Evolutionary conservation across 2,888 invertebrate species (phyloP).

Genomic region (Drosophila suboccidentalis): DNA sequence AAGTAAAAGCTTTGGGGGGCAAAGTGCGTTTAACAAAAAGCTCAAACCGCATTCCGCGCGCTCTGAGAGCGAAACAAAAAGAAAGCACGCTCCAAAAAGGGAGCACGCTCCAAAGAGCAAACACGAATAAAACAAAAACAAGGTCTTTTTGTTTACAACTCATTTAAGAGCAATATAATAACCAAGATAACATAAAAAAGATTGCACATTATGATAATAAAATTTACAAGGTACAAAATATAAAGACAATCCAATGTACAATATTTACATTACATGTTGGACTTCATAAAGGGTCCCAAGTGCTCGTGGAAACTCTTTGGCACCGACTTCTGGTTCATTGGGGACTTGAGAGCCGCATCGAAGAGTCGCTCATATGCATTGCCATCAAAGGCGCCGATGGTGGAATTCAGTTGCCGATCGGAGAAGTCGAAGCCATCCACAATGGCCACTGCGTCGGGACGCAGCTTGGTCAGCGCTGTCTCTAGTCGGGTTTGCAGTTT

Average conservation of each 20-base stretch:
- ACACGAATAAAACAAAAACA: not conserved
- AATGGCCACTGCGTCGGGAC: constrained; percentile 95
- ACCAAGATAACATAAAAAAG: constrained; percentile 4
- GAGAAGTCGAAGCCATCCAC: constrained; percentile 96
- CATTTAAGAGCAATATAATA: constrained; percentile 17
- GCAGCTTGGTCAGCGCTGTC: constrained; percentile 89
- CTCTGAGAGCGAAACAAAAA: constrained; percentile 5
- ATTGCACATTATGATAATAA: constrained; percentile 1
- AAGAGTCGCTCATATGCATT: constrained; percentile 93
- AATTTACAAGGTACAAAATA: not conserved
- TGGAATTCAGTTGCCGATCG: constrained; percentile 91
- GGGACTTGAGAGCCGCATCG: constrained; percentile 92
- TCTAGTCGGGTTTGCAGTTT: constrained; percentile 90
- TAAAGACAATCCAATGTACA: not conserved
- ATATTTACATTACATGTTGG: constrained; percentile 84
- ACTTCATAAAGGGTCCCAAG: constrained; percentile 89
- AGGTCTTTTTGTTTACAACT: constrained; percentile 10
- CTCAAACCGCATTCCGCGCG: constrained; percentile 1
- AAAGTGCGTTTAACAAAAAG: constrained; percentile 50
- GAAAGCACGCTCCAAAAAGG: no score
- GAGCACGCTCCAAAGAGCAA: not conserved
- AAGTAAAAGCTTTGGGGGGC: constrained; percentile 49
- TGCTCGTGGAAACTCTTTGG: constrained; percentile 88
- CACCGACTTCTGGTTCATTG: constrained; percentile 93
- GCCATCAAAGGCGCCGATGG: constrained; percentile 93